Conservation (phyloP, 2,113 vertebrate species). For the Arothron firmamentum region DNA sequence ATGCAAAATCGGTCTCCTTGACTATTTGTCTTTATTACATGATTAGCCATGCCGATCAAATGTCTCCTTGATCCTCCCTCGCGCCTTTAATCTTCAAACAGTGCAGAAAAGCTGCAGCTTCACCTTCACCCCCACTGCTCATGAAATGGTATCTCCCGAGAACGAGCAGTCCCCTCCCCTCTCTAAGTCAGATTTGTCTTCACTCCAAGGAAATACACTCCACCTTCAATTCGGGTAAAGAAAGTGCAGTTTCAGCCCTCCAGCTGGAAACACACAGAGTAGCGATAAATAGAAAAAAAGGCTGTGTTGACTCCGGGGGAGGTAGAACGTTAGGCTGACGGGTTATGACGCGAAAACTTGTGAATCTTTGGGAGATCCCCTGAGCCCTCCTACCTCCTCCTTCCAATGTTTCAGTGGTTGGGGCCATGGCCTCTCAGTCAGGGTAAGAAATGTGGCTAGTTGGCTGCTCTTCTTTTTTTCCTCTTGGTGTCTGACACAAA, state of each 20-base stretch:
- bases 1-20: too few species aligned
- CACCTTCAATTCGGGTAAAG: constrained; percentile 56
- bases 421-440: constrained; percentile 78
- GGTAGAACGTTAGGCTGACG: constrained; percentile 36
- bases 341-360: constrained; percentile 54
- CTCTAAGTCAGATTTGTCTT: constrained; percentile 75
- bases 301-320: constrained; percentile 26
- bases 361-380: constrained; percentile 63
- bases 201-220: constrained; percentile 74
- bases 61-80: constrained; percentile 3
- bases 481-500: constrained; percentile 18
- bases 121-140: constrained; percentile 47
- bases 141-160: constrained; percentile 67
- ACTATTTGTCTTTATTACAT: too few species aligned
- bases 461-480: constrained; percentile 40
- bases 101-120: constrained; percentile 31
- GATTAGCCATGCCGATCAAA: too few species aligned
- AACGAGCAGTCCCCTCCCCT: constrained; percentile 71
- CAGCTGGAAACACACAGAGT: constrained; percentile 19
- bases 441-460: constrained; percentile 71
- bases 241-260: constrained; percentile 47
- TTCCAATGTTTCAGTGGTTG: constrained; percentile 77
- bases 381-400: constrained; percentile 57
- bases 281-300: not conserved
- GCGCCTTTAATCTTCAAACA: constrained; percentile 16